Evolutionary conservation across 2,113 vertebrate genomes (phyloP).

Genomic region (Melanotaenia duboulayi): DNA sequence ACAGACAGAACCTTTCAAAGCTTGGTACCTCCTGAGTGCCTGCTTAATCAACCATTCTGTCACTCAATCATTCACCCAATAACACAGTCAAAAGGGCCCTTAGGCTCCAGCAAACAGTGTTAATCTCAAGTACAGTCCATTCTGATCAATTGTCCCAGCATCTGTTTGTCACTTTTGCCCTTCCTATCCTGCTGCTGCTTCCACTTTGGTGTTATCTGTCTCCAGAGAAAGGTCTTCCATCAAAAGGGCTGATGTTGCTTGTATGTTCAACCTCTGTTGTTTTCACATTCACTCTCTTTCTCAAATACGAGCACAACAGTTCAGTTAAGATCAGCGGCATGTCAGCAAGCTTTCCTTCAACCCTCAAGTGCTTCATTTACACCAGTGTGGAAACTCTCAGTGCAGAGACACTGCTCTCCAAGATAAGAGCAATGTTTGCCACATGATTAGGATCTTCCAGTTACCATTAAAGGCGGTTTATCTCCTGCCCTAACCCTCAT

Average conservation of each 20-base stretch:
- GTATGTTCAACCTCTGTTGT: slow-evolving; percentile 15
- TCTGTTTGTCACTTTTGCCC: slow-evolving; percentile 49
- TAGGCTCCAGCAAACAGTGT: slow-evolving; percentile 29
- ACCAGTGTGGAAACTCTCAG: slow-evolving; percentile 4
- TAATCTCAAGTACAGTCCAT: slow-evolving; percentile 43
- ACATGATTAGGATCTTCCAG: slow-evolving; percentile 73
- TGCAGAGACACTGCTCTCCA: slow-evolving; percentile 37
- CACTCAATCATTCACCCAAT: slow-evolving; percentile 40
- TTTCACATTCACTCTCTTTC: slow-evolving; percentile 24
- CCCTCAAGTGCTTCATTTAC: slow-evolving; percentile 55
- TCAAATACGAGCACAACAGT: slow-evolving; percentile 31
- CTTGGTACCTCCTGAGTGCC: slow-evolving; percentile 15
- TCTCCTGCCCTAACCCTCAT: slow-evolving; percentile 57
- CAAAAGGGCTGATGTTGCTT: slow-evolving; percentile 31
- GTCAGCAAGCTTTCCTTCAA: slow-evolving; percentile 43
- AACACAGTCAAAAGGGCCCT: slow-evolving; percentile 35
- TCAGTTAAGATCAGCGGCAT: slow-evolving; percentile 46
- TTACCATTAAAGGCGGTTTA: slow-evolving; percentile 76
- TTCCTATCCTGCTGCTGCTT: slow-evolving; percentile 24
- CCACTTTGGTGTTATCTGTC: slow-evolving; percentile 59
- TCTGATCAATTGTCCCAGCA: slow-evolving; percentile 48
- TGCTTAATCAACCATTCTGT: slow-evolving; percentile 42
- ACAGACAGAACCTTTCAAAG: slow-evolving; percentile 5
- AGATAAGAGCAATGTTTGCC: slow-evolving; percentile 75
- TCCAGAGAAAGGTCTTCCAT: slow-evolving; percentile 46